phyloP scores from a whole-genome alignment of 2,113 vertebrate species.

The Lagenorhynchus albirostris region DNA sequence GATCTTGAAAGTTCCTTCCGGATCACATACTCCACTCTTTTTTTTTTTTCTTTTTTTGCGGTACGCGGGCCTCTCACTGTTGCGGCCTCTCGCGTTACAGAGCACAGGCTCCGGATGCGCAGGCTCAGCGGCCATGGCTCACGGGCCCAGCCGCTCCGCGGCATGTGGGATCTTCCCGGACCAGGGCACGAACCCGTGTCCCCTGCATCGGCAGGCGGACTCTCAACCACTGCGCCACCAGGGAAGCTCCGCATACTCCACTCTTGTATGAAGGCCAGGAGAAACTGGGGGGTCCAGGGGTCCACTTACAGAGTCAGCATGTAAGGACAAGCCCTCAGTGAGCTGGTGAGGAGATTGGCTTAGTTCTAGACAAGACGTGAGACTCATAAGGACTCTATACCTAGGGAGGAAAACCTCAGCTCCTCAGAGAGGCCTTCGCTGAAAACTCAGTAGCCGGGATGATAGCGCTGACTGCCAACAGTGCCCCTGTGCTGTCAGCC shows the following conservation, averaged over 20 bases:
- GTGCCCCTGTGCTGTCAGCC: fast-evolving
- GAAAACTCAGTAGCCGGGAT: neutral
- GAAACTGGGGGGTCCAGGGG: neutral
- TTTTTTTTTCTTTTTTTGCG: no score
- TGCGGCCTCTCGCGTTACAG: no score
- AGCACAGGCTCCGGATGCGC: no score
- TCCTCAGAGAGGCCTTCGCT: neutral
- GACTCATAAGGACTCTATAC: neutral
- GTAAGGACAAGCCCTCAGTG: neutral
- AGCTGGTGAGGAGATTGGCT: fast-evolving
- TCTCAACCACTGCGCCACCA: no score
- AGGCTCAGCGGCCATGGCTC: no score
- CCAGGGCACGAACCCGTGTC: no score
- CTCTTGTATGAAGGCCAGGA: neutral
- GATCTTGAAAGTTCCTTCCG: neutral
- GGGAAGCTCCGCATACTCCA: neutral
- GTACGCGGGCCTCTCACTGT: no score
- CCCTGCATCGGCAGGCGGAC: no score
- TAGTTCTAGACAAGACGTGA: neutral
- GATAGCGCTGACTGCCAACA: neutral
- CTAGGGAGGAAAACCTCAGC: neutral
- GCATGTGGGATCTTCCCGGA: no score
- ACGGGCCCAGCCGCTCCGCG: no score
- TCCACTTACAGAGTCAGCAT: neutral
- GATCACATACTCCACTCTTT: neutral